Percentiles rank a stretch among this genome's conserved stretches.
Evolutionary conservation across 1,140 invertebrate genomes (phyloP).

Genomic region (Drosophila carrolli): DNA sequence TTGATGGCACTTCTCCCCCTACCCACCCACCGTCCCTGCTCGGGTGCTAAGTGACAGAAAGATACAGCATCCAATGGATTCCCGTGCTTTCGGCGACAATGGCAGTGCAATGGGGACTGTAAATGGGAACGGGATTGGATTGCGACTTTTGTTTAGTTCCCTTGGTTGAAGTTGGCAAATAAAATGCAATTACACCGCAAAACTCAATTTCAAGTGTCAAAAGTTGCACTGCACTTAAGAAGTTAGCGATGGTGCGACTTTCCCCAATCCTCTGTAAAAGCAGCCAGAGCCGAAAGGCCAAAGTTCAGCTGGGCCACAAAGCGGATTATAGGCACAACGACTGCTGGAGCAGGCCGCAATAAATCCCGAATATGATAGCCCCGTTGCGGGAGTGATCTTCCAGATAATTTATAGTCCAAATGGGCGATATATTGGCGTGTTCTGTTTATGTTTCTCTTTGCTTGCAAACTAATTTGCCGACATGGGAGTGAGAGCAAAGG

Average conservation of each 20-base stretch:
- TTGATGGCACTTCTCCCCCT: constrained; percentile 53
- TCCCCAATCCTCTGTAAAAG: not conserved
- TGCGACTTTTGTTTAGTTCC: constrained; percentile 54
- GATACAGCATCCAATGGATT: constrained; percentile 28
- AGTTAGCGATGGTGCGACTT: constrained; percentile 50
- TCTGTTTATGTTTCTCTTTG: constrained; percentile 48
- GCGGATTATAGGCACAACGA: constrained; percentile 56
- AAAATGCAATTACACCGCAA: constrained; percentile 82
- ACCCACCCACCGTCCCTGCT: constrained; percentile 1
- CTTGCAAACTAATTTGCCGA: constrained; percentile 63
- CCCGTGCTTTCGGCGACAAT: constrained; percentile 6
- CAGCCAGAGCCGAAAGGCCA: constrained; percentile 28
- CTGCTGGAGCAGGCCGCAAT: constrained; percentile 4
- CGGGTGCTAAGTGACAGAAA: constrained; percentile 22
- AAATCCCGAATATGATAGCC: constrained; percentile 54
- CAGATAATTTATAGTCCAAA: constrained; percentile 60
- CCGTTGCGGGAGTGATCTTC: not conserved
- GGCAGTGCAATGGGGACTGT: constrained; percentile 21
- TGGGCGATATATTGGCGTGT: constrained; percentile 64
- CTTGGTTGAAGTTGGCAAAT: constrained; percentile 54
- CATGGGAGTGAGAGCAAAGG: constrained; percentile 1
- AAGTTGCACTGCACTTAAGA: constrained; percentile 80
- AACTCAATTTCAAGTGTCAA: constrained; percentile 82
- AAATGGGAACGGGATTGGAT: constrained; percentile 33
- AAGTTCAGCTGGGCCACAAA: constrained; percentile 45